Conservation (phyloP, 1,140 invertebrate genomes). For the Drosophila biarmipes region DNA sequence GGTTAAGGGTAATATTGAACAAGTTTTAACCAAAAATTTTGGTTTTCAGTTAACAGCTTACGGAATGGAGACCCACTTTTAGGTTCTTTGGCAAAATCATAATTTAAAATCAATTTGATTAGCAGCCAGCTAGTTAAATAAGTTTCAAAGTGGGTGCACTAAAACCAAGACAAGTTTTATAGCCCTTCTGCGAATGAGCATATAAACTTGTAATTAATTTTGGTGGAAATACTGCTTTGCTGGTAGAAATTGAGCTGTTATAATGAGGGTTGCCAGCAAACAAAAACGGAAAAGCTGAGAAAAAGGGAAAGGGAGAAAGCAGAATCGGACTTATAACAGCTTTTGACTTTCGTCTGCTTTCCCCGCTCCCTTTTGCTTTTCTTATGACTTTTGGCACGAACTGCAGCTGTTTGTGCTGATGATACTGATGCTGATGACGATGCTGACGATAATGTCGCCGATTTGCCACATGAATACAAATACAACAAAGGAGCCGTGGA, state of each 20-base stretch:
- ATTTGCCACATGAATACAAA: constrained; percentile 76
- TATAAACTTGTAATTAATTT: background rate
- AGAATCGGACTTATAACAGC: constrained; percentile 19
- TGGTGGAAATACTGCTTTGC: background rate
- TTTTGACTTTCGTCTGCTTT: constrained; percentile 15
- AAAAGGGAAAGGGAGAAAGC: constrained; percentile 1
- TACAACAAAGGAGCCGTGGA: constrained; percentile 18
- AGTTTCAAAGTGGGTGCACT: background rate
- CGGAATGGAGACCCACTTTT: too few relatives aligned
- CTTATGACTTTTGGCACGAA: constrained; percentile 72
- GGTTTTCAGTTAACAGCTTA: too few relatives aligned
- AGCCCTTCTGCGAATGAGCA: background rate
- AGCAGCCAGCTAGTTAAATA: too few relatives aligned
- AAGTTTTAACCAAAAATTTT: too few relatives aligned
- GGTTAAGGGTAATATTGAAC: too few relatives aligned
- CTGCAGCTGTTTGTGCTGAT: constrained; percentile 47
- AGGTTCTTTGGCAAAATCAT: too few relatives aligned
- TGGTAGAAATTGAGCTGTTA: background rate
- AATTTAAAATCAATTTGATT: too few relatives aligned
- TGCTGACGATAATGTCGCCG: constrained; percentile 62
- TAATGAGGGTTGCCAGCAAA: background rate
- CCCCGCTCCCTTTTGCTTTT: constrained; percentile 11
- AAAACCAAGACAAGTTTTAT: background rate
- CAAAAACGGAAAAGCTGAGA: background rate
- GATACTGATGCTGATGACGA: constrained; percentile 27